Percentiles rank a stretch among this genome's conserved stretches.
These are phyloP conservation scores for Brachionus calyciflorus DNA, from an alignment of 1,140 invertebrate species.

Conservation along the genomic window DNA sequence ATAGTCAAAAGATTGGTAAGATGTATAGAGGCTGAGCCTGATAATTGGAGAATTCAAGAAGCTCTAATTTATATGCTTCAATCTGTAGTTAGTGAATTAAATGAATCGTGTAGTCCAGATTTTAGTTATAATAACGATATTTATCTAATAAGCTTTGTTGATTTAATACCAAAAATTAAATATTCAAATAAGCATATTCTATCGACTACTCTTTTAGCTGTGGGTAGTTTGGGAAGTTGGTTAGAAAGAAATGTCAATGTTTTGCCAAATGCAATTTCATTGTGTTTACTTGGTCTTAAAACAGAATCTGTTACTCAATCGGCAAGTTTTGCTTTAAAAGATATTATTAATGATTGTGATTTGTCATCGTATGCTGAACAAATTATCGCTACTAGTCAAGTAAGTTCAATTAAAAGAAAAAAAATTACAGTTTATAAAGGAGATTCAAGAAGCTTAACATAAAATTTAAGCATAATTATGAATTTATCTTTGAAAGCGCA, in stretches of 20 bases:
- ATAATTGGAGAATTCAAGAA: conserved; percentile 38
- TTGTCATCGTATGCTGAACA: conserved; percentile 17
- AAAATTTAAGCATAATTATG: no score
- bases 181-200: conserved; percentile 40
- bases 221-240: conserved; percentile 44
- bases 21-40: not conserved
- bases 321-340: conserved; percentile 43
- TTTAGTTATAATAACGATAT: conserved; percentile 35
- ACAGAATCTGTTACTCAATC: conserved; percentile 45
- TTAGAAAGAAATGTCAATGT: conserved; percentile 8
- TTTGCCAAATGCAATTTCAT: conserved; percentile 40
- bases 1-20: conserved; percentile 16
- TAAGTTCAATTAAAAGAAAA: not conserved
- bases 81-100: conserved; percentile 43
- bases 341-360: conserved; percentile 45
- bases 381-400: conserved; percentile 37
- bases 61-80: conserved; percentile 41
- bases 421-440: no score
- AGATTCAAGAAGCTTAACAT: no score
- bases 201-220: conserved; percentile 40
- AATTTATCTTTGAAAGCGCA: no score
- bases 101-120: conserved; percentile 44
- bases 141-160: conserved; percentile 30
- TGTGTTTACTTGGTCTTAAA: conserved; percentile 40
- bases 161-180: conserved; percentile 37